Conservation (phyloP, 2,113 vertebrate genomes). For the Paraplagusia blochii region DNA sequence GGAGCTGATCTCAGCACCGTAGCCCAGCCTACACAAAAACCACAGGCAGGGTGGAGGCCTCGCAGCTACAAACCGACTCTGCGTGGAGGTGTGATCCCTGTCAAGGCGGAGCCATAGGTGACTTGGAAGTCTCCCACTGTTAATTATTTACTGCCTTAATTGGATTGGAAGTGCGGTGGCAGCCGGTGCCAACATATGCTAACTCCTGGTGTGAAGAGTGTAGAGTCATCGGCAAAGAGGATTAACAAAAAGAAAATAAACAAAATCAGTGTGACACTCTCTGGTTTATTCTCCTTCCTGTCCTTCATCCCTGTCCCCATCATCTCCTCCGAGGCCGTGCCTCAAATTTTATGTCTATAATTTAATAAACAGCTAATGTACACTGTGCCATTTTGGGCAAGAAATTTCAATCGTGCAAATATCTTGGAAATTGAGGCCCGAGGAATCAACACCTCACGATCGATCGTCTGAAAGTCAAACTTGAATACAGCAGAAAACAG, state of each 20-base stretch:
- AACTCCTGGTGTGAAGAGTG: slow-evolving; percentile 45
- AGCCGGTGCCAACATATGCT: slow-evolving; percentile 47
- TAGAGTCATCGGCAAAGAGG: slow-evolving; percentile 39
- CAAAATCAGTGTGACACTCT: slow-evolving; percentile 23
- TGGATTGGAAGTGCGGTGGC: slow-evolving; percentile 63
- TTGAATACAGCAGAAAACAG: no score
- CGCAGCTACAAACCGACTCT: slow-evolving; percentile 15
- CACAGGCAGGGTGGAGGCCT: slow-evolving; percentile 4
- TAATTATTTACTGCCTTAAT: slow-evolving; percentile 69
- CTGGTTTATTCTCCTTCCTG: neutral
- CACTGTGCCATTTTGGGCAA: no score
- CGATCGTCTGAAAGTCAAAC: no score
- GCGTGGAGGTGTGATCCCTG: slow-evolving; percentile 32
- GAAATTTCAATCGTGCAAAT: no score
- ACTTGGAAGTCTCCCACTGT: slow-evolving; percentile 47
- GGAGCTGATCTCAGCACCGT: slow-evolving; percentile 17
- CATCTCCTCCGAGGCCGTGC: neutral
- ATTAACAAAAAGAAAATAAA: slow-evolving; percentile 54
- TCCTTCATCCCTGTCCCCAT: slow-evolving; percentile 2
- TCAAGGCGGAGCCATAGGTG: slow-evolving; percentile 42
- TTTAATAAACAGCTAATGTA: no score
- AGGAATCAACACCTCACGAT: no score
- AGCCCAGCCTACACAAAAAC: slow-evolving; percentile 12
- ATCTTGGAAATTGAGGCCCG: no score
- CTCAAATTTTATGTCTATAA: neutral